phyloP scores from a whole-genome alignment of 2,113 vertebrate genomes.

The Cottus gobio region DNA sequence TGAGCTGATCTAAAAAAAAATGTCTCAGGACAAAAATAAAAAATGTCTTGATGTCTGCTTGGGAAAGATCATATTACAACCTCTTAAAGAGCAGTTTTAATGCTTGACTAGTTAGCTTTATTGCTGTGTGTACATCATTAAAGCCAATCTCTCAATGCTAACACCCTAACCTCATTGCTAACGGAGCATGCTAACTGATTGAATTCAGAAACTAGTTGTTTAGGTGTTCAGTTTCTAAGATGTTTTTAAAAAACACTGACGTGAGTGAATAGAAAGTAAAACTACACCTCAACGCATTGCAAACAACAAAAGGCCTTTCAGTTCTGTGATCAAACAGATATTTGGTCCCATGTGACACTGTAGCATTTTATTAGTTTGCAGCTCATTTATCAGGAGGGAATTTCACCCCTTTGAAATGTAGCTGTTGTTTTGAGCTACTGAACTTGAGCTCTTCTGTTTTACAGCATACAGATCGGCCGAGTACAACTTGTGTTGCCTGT shows the following conservation, averaged over 20 bases:
- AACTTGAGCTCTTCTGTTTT: constrained; percentile 47
- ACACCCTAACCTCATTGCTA: constrained; percentile 52
- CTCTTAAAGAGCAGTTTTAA: constrained; percentile 9
- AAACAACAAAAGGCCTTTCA: constrained; percentile 27
- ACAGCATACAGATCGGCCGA: constrained; percentile 31
- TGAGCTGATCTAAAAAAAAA: background rate
- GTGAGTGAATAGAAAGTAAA: constrained; percentile 11
- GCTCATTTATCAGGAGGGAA: constrained; percentile 47
- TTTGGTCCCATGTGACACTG: constrained; percentile 47
- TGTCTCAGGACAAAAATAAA: constrained; percentile 5
- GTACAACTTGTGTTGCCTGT: constrained; percentile 43
- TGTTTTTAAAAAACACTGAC: background rate
- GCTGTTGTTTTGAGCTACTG: constrained; percentile 59
- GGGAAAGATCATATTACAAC: constrained; percentile 1
- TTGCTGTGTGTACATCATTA: constrained; percentile 43
- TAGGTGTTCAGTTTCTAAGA: constrained; percentile 27
- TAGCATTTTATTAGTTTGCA: constrained; percentile 70
- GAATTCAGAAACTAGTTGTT: background rate
- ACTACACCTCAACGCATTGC: constrained; percentile 5
- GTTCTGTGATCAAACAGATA: constrained; percentile 25
- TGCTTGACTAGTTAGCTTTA: constrained; percentile 21
- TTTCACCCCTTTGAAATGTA: constrained; percentile 42
- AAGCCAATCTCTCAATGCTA: constrained; percentile 34
- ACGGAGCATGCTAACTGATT: constrained; percentile 44
- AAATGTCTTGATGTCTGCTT: background rate